Percentiles rank a stretch among this genome's conserved stretches.
These are phyloP conservation scores for Porites australiensis DNA, from an alignment of 64 coral and sea anemone species.

Conservation along the genomic window DNA sequence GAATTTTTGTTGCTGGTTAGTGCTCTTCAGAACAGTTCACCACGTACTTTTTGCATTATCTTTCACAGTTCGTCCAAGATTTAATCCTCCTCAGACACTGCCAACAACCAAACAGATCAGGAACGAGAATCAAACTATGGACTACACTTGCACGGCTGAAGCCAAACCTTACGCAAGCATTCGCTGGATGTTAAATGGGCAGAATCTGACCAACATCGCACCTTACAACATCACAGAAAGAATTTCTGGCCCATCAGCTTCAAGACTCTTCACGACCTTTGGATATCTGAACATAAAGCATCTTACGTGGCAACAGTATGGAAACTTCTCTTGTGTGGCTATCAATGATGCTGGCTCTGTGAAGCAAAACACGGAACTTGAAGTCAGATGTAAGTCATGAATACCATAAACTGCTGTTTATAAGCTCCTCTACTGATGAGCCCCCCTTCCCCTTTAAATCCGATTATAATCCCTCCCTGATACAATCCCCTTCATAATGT, in stretches of 20 bases:
- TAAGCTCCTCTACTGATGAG: too few species aligned
- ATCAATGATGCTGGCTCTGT: conserved; percentile 55
- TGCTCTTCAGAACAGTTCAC: too few species aligned
- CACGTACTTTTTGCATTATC: neutral
- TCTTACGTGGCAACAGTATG: conserved; percentile 68
- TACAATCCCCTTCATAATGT: too few species aligned
- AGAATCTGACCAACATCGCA: conserved; percentile 51
- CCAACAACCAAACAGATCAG: conserved; percentile 9
- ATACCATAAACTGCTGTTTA: too few species aligned
- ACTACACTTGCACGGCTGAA: conserved; percentile 64
- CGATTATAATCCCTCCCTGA: neutral
- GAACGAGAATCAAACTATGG: conserved; percentile 68
- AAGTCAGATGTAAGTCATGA: conserved; percentile 63
- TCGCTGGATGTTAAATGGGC: conserved; percentile 50
- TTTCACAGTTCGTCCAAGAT: conserved; percentile 7
- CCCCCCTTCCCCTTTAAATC: too few species aligned
- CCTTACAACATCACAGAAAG: neutral
- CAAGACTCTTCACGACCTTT: conserved; percentile 21
- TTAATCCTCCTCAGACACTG: neutral
- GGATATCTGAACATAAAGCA: conserved; percentile 16
- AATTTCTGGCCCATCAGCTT: neutral
- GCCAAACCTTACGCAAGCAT: conserved; percentile 64
- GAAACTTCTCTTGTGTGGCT: conserved; percentile 64
- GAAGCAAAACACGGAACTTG: conserved; percentile 6
- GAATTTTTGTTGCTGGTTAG: too few species aligned